Evolutionary conservation across 2,797 vertebrate species (phyloP), one percentile per base, ranked within the genome.

Genomic region (Protosalanx chinensis): DNA sequence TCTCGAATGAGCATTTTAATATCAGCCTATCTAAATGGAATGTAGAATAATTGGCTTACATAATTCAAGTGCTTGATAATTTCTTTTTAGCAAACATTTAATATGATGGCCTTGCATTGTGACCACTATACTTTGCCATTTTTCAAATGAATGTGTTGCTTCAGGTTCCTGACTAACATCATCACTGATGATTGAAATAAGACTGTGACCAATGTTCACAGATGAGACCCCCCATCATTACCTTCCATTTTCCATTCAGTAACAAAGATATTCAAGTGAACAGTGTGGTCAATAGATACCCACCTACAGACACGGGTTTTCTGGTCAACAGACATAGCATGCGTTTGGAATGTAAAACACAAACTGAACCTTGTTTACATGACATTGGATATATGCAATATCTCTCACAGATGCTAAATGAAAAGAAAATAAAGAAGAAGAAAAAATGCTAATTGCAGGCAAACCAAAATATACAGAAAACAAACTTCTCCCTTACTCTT

Each of bases 151-250:
- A 4, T 16, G 71, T 74, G 74, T 37, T 30, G 32, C 35, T 74
- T 79, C 72, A 29, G 32, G 76, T 35, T 68, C 51, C 12, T 61
- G 46, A 49, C 16, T 63, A 72, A 37, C 10, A 29, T 37, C 30
- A 18, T 70, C 8, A 59, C 18, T 73, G 41, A 75, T 76, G 74
- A 66, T 56, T 3, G 5, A 53, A 2, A 79, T 20, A 23, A 71
- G 46, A 79, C 87, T 81, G 81, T 84, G 86, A 83, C 84, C 85
- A 77, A 88, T 88, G 81, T 84, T 77, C 62, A 68, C 66, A 79
- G 60, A 20, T 66, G 13, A 60, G 15, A 57, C 46, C 72, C 67
- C 58, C 51, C 8, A 58, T 67, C 15, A 64, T 46, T 64, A 58
- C 71, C 64, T 81, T 71, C 70, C 64, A 59, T 57, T 27, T 27